Percentiles rank a stretch among this genome's conserved stretches.
Conservation (phyloP, 1,140 invertebrate genomes). For the Campoletis sonorensis region DNA sequence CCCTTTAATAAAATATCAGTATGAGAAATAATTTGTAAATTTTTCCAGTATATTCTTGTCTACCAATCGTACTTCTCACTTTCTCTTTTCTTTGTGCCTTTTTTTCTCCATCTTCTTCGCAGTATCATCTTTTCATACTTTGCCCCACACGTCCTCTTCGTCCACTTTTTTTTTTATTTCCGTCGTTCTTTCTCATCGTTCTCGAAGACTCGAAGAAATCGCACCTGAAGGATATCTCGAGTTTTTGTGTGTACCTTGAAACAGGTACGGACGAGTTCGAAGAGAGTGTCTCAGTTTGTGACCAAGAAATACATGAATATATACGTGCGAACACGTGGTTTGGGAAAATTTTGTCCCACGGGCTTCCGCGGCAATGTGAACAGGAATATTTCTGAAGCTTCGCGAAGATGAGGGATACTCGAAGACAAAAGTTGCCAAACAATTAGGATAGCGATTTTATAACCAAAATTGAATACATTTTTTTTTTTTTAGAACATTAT, state of each 20-base stretch:
- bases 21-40: too few relatives aligned
- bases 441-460: not conserved
- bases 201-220: constrained; percentile 8
- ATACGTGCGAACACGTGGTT: not conserved
- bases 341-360: not conserved
- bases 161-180: not conserved
- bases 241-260: constrained; percentile 8
- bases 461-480: not conserved
- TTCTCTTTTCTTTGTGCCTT: not conserved
- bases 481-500: not conserved
- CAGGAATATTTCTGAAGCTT: not conserved
- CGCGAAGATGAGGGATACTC: not conserved
- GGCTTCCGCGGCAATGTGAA: not conserved
- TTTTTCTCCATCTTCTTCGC: constrained; percentile 28
- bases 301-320: not conserved
- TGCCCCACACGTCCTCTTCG: not conserved
- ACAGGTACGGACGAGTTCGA: constrained; percentile 26
- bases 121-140: constrained; percentile 33
- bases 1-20: too few relatives aligned
- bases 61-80: too few relatives aligned
- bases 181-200: constrained; percentile 16
- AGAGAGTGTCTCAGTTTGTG: constrained; percentile 1
- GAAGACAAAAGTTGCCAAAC: not conserved
- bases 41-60: not conserved
- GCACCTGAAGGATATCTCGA: constrained; percentile 28